Evolutionary conservation across 2,797 vertebrate genomes (phyloP).

Genomic region (Todus mexicanus): DNA sequence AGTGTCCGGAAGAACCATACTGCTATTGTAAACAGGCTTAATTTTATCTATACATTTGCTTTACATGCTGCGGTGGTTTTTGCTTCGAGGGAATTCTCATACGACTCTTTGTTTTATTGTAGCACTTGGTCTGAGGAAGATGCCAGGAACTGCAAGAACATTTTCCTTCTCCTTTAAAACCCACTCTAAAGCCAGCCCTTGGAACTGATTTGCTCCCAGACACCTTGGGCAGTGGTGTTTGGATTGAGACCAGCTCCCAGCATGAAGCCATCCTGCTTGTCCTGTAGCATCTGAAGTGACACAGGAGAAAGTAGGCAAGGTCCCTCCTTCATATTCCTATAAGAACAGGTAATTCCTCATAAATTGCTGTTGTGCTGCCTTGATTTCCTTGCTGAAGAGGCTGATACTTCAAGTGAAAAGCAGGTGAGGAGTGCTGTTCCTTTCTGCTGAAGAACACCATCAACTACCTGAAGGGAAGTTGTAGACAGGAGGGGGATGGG

Average conservation of each 20-base stretch:
- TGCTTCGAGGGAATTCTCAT: not conserved
- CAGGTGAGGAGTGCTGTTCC: not conserved
- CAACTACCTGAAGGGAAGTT: too few relatives aligned
- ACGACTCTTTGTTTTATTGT: not conserved
- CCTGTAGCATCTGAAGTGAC: not conserved
- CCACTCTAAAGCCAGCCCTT: not conserved
- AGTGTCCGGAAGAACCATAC: not conserved
- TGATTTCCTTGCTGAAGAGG: not conserved
- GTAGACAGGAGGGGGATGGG: too few relatives aligned
- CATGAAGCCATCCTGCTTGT: not conserved
- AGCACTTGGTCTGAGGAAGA: not conserved
- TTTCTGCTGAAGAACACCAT: not conserved
- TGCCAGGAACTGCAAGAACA: not conserved
- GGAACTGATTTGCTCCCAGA: not conserved
- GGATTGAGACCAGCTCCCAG: not conserved
- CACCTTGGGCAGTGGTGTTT: not conserved
- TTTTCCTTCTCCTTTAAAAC: not conserved
- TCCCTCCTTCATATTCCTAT: not conserved
- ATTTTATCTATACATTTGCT: not conserved
- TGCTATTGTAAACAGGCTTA: not conserved
- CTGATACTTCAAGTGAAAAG: not conserved
- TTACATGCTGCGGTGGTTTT: not conserved
- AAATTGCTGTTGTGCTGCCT: not conserved
- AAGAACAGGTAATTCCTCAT: not conserved
- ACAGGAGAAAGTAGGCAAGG: not conserved